Conservation (phyloP, 64 coral and sea anemone species). For the Porites lutea region DNA sequence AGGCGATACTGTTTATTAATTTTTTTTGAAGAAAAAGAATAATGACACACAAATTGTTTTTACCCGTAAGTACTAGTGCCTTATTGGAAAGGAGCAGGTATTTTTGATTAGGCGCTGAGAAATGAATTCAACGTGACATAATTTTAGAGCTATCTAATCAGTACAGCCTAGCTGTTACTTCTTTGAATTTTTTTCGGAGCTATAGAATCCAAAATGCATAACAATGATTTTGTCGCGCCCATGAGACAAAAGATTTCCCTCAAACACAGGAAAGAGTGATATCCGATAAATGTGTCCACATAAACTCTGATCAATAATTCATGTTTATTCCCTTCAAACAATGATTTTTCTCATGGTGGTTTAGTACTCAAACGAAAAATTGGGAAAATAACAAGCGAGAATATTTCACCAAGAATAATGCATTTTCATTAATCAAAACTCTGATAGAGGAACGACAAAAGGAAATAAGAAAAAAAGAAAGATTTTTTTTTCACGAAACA, state of each 20-base stretch:
- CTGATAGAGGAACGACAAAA: background rate
- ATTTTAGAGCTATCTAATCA: background rate
- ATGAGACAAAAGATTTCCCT: slow-evolving; percentile 42
- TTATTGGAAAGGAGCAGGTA: slow-evolving; percentile 25
- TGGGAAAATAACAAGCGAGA: background rate
- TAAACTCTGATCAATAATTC: slow-evolving; percentile 34
- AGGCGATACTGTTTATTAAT: background rate
- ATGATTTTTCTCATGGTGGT: background rate
- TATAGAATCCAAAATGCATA: slow-evolving; percentile 37
- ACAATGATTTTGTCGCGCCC: slow-evolving; percentile 27
- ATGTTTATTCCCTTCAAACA: background rate
- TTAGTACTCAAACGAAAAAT: background rate
- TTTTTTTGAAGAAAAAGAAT: background rate
- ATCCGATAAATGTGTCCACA: slow-evolving; percentile 34
- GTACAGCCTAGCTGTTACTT: background rate
- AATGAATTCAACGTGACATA: slow-evolving; percentile 29
- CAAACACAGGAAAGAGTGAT: slow-evolving; percentile 33
- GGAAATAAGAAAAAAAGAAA: too few relatives aligned
- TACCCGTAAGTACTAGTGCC: slow-evolving; percentile 18
- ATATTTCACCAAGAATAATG: background rate
- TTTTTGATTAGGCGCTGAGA: slow-evolving; percentile 7
- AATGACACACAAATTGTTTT: background rate
- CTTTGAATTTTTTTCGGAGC: slow-evolving; percentile 3
- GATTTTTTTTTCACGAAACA: background rate
- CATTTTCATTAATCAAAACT: background rate